Conservation (phyloP, 2,888 invertebrate genomes). For the Rhagonycha fulva region DNA sequence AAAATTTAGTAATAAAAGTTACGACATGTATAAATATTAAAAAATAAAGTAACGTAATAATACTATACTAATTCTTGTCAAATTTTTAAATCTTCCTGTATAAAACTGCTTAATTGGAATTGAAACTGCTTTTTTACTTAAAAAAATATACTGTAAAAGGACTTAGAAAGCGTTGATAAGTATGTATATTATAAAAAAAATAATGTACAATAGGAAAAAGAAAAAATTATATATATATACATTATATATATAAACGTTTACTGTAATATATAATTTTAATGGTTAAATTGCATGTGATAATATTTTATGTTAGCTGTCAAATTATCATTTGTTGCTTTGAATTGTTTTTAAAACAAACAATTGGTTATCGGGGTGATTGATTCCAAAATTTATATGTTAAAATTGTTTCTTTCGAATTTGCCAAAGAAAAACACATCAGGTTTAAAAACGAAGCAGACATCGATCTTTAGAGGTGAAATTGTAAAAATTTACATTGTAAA, state of each 20-base stretch:
- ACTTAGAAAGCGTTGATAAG: conserved; percentile 44
- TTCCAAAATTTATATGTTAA: neutral
- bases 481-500: neutral
- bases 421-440: neutral
- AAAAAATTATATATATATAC: conserved; percentile 41
- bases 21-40: neutral
- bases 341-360: neutral
- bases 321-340: neutral
- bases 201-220: conserved; percentile 34
- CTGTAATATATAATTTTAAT: conserved; percentile 47
- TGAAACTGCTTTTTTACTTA: conserved; percentile 57
- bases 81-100: conserved; percentile 39
- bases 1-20: conserved; percentile 1
- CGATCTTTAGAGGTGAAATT: neutral
- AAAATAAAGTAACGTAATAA: neutral
- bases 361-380: neutral
- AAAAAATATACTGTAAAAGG: conserved; percentile 39
- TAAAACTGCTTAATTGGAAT: conserved; percentile 56
- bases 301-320: conserved; percentile 38
- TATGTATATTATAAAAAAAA: conserved; percentile 44
- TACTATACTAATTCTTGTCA: neutral
- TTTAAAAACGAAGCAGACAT: neutral
- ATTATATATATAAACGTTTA: conserved; percentile 48
- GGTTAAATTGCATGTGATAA: conserved; percentile 55
- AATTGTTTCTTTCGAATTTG: neutral